These are phyloP conservation scores for Galeruca laticollis DNA, from an alignment of 2,888 invertebrate species.

Conservation along the genomic window DNA sequence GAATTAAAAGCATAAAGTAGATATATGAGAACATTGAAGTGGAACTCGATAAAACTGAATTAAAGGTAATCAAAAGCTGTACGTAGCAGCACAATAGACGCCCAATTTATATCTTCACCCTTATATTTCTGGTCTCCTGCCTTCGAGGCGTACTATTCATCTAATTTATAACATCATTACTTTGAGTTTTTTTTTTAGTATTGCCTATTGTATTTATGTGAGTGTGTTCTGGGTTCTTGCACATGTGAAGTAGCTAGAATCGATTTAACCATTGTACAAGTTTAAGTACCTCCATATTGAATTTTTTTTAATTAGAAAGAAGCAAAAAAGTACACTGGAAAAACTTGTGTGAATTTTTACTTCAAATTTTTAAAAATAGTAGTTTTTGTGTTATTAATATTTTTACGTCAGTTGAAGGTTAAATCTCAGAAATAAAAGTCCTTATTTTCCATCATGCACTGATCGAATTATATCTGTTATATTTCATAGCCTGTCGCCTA, in stretches of 20 bases:
- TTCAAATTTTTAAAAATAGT: too few relatives aligned
- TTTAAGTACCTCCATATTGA: not conserved
- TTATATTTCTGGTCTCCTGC: not conserved
- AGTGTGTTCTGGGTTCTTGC: not conserved
- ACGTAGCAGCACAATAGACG: conserved; percentile 4
- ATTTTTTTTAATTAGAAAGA: too few relatives aligned
- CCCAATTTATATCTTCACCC: conserved; percentile 1
- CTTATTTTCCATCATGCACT: too few relatives aligned
- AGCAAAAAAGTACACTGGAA: not conserved
- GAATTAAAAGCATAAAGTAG: not conserved
- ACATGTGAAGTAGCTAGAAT: not conserved
- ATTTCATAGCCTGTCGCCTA: too few relatives aligned
- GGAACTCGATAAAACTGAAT: not conserved
- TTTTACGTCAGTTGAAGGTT: too few relatives aligned
- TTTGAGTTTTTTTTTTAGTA: not conserved
- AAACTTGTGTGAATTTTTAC: too few relatives aligned
- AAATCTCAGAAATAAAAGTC: too few relatives aligned
- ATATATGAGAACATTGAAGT: not conserved
- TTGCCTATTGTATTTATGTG: conserved; percentile 1
- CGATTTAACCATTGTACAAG: not conserved
- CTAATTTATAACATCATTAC: conserved; percentile 9
- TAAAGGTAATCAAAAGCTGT: conserved; percentile 8
- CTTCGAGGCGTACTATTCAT: conserved; percentile 4
- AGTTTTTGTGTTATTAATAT: too few relatives aligned
- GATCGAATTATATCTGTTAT: too few relatives aligned